Conservation (phyloP, 2,797 vertebrate species). For the Capromys pilorides region DNA sequence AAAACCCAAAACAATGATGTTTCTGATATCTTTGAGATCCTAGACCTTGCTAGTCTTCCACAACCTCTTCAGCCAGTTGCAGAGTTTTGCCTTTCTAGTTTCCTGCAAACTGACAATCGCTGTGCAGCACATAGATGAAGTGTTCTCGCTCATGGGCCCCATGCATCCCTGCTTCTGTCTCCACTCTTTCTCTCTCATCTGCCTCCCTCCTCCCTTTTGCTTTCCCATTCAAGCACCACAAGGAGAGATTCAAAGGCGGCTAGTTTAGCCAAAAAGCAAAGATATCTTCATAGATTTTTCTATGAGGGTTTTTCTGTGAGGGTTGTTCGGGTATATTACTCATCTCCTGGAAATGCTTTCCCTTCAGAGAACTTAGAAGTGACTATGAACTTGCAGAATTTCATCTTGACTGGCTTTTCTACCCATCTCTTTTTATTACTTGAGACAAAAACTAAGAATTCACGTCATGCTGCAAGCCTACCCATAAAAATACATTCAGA, state of each 20-base stretch:
- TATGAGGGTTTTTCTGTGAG: too few relatives aligned
- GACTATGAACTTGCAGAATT: neutral
- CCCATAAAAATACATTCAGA: constrained; percentile 5
- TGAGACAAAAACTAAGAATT: neutral
- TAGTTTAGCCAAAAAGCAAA: neutral
- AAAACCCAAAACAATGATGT: neutral
- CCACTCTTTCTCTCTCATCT: neutral
- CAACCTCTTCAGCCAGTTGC: neutral
- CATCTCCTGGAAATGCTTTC: constrained; percentile 16
- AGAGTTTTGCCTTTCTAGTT: neutral
- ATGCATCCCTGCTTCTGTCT: neutral
- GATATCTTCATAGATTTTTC: neutral
- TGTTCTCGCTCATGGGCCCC: neutral
- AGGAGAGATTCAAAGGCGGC: neutral
- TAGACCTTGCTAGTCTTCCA: neutral
- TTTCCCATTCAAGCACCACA: neutral
- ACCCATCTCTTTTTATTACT: neutral
- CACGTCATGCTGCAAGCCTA: neutral
- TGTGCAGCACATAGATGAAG: neutral
- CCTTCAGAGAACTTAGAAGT: constrained; percentile 4
- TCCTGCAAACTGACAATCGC: neutral
- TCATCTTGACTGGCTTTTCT: neutral
- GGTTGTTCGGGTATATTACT: neutral
- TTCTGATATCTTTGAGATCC: neutral
- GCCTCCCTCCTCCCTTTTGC: neutral